Evolutionary conservation across 2,797 vertebrate species (phyloP).

Genomic region (Phoeniculus purpureus): DNA sequence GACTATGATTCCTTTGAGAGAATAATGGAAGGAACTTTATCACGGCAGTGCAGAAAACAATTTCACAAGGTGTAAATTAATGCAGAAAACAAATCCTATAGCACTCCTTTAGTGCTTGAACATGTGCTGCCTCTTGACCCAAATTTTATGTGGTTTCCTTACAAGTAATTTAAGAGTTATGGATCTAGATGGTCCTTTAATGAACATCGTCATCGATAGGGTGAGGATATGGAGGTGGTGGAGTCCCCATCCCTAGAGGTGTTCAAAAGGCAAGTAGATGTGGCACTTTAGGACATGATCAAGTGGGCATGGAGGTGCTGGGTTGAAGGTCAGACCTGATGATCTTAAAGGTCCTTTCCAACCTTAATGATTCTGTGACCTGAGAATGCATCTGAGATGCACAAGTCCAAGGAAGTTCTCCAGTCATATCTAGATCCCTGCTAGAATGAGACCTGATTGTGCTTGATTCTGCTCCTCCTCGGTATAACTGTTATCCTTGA

Average conservation of each 20-base stretch:
- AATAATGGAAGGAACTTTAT: conserved; percentile 49
- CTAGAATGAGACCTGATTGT: not conserved
- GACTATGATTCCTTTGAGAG: conserved; percentile 52
- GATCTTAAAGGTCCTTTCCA: too few species aligned
- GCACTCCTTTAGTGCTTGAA: not conserved
- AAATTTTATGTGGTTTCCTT: conserved; percentile 21
- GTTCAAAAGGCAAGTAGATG: too few species aligned
- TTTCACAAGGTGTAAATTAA: conserved; percentile 35
- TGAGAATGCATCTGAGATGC: not conserved
- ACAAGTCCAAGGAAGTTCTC: not conserved
- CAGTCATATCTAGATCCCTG: not conserved
- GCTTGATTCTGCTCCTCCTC: not conserved
- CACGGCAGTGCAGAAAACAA: conserved; percentile 54
- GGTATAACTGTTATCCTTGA: not conserved
- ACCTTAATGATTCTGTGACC: not conserved
- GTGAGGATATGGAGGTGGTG: not conserved
- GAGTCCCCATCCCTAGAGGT: too few species aligned
- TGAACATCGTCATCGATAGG: not conserved
- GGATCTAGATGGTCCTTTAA: conserved; percentile 19
- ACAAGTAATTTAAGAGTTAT: conserved; percentile 35
- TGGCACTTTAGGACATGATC: too few species aligned
- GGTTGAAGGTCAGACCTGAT: too few species aligned
- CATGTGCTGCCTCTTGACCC: conserved; percentile 13
- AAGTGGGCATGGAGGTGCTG: too few species aligned
- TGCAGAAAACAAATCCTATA: conserved; percentile 42